A percentile compares a stretch with the other conserved stretches of the same genome.
phyloP scores from a whole-genome alignment of 2,797 vertebrate genomes.

The Platyrinchus mystaceus region DNA sequence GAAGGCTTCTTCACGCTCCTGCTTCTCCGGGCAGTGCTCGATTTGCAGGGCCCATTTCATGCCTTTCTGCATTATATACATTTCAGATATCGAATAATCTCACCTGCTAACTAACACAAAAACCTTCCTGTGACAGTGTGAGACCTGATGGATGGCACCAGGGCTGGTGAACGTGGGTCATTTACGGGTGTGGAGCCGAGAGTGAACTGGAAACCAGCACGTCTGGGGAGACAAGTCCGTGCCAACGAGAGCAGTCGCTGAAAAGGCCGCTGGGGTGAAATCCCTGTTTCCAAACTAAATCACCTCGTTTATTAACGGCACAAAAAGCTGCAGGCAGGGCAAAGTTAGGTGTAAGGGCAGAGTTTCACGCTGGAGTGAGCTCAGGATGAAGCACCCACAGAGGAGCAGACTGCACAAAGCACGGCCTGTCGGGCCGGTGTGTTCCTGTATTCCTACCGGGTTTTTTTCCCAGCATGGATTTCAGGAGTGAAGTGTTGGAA shows the following conservation, averaged over 20 bases:
- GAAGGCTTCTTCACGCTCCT: neutral
- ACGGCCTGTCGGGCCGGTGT: accelerated
- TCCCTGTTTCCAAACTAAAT: neutral
- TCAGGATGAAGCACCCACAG: neutral
- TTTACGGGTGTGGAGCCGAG: accelerated
- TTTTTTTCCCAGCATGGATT: too few species aligned
- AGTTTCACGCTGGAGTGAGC: neutral
- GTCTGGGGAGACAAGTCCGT: accelerated
- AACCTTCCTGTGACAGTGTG: accelerated
- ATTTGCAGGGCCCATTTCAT: neutral
- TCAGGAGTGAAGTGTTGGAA: neutral
- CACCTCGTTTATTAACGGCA: too few species aligned
- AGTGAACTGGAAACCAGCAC: neutral
- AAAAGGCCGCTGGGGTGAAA: accelerated
- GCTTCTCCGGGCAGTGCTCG: neutral
- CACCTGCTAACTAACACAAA: accelerated
- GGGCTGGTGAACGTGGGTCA: neutral
- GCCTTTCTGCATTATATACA: accelerated
- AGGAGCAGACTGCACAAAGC: neutral
- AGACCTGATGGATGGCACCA: neutral
- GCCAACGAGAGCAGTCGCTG: neutral
- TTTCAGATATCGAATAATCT: neutral
- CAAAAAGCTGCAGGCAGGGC: accelerated
- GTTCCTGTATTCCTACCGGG: too few species aligned
- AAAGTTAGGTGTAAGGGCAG: accelerated